Conservation (phyloP, 92 coral and sea anemone genomes). For the Bergia sp. region DNA sequence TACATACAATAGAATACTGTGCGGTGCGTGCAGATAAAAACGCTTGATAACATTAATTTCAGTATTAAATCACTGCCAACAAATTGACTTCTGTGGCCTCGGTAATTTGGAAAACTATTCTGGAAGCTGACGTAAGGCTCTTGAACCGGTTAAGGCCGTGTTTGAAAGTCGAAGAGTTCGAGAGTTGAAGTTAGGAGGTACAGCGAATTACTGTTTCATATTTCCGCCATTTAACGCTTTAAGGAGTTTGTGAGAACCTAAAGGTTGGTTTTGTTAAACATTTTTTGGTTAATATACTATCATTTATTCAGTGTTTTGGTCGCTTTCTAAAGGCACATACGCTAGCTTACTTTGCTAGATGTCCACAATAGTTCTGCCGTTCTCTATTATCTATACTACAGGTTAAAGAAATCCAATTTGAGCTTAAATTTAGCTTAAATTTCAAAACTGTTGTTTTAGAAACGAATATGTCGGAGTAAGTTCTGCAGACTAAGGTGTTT, state of each 20-base stretch:
- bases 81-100: conserved; percentile 9
- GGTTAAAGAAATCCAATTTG: neutral
- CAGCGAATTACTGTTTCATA: neutral
- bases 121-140: neutral
- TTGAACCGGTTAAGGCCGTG: neutral
- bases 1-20: neutral
- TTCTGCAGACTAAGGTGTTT: too few relatives aligned
- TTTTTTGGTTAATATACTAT: too few relatives aligned
- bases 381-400: neutral
- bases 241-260: too few relatives aligned
- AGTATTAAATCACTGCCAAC: neutral
- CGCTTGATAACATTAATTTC: conserved; percentile 10
- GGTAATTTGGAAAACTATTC: neutral
- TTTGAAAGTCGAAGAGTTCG: neutral
- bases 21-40: conserved; percentile 17
- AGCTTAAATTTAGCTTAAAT: too few relatives aligned
- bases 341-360: neutral
- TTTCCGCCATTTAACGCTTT: neutral
- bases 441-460: neutral
- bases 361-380: neutral
- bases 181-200: too few relatives aligned
- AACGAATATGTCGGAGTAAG: neutral
- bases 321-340: too few relatives aligned
- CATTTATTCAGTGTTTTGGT: neutral
- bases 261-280: neutral